These are phyloP conservation scores for Squalus acanthias DNA, from an alignment of 2,797 vertebrate genomes.

Conservation along the genomic window DNA sequence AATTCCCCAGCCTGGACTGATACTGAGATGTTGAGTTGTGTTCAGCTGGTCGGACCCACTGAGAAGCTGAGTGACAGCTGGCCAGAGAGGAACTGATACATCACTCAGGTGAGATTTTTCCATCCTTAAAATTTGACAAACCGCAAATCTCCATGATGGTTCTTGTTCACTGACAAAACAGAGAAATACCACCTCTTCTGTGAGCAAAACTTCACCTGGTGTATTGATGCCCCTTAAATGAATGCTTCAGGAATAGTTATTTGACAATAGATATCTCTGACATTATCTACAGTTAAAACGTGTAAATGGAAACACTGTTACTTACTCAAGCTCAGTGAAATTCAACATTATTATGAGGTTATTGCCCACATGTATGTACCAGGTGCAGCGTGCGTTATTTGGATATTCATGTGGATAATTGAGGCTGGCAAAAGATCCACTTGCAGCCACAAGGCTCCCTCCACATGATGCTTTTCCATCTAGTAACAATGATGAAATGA, in stretches of 20 bases:
- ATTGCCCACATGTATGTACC: neutral
- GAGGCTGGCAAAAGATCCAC: neutral
- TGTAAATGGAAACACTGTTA: neutral
- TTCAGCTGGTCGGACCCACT: neutral
- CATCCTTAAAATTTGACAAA: neutral
- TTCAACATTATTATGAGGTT: neutral
- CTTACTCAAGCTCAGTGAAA: neutral
- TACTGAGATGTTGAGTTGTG: neutral
- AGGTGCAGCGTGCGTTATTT: neutral
- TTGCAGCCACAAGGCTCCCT: neutral
- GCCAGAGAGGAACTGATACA: neutral
- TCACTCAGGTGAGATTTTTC: neutral
- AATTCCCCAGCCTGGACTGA: neutral
- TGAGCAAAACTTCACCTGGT: neutral
- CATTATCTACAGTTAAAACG: neutral
- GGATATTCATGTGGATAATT: neutral
- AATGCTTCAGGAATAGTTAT: neutral
- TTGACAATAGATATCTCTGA: neutral
- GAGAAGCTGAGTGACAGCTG: neutral
- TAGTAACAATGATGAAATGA: neutral
- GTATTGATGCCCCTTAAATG: neutral
- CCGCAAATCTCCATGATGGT: neutral
- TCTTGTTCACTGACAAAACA: neutral
- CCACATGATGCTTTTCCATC: neutral
- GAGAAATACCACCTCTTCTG: neutral